Base-by-base conservation (phyloP, 30 jellyfish, hydroid and myxozoan genomes). In the Haliclystus octoradiatus region DNA sequence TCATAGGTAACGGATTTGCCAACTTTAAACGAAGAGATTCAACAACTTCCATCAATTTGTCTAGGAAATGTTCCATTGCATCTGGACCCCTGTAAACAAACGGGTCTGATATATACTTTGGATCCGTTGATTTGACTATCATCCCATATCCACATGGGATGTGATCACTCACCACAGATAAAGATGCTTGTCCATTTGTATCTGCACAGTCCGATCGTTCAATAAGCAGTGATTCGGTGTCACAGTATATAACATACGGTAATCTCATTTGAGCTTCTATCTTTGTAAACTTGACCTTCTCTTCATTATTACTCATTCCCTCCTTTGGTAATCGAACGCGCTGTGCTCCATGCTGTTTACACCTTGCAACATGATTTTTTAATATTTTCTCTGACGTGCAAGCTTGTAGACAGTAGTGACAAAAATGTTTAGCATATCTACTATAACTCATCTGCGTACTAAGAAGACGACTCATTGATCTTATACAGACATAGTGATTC, bases 321-420 rank as follows among this genome's bases (percentile, higher is more conserved):
- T 77, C 57, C 0, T 40, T 47, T 2, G 93, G 93, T 65, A 61
- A 24, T 3, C 25, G 62, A 23, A 71, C 79, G 1, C 73, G 77
- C 60, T 79, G 93, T 3, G 30, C 26, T 34, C 85, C 85, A 51
- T 64, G 50, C 27, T 33, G 70, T 30, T 34, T 64, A 53, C 93
- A 79, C 22, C 3, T 28, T 19, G 9, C 57, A 5, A 19, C 9
- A 40, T 40, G 57, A 5, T 40, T 40, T 40, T 40, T 19, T 9
- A 40, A 19, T 5, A 40, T 19, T 19, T 40, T 40, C 19, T 19
- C 14, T 19, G 57, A 40, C 9, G 57, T 5, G 19, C 57, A 40
- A 19, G 57, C 14, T 9, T 40, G 57, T 19, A 40, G 9, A 19
- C 57, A 40, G 19, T 40, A 5, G 57, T 19, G 57, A 40, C 57